Base-by-base conservation (phyloP, 2,797 vertebrate genomes). In the Pseudocheirus occidentalis region DNA sequence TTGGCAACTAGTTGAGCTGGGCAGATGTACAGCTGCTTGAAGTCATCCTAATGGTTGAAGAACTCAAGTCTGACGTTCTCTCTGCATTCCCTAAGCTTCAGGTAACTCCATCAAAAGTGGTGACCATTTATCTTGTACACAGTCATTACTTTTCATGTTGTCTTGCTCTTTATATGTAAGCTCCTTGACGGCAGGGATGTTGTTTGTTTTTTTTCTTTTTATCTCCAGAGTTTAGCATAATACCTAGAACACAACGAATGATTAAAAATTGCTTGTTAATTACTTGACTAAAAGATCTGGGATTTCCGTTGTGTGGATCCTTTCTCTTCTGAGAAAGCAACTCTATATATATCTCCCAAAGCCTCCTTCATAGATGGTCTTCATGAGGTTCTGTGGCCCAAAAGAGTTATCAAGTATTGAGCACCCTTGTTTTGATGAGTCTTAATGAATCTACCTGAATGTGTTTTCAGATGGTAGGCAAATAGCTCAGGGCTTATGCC, bases 21-120 rank as follows among this genome's bases (percentile, higher is more conserved):
- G 99, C 99, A 62, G 99, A 99, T 93, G 94, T 99, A 92, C 98
- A 98, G 34, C 97, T 99, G 94, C 92, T 99, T 94, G 99, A 99
- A 98, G 98, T 98, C 54, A 98, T 99, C 95, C 98, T 99, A 98
- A 99, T 99, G 98, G 27, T 98, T 95, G 99, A 99, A 98, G 99
- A 99, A 97, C 92, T 98, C 4, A 98, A 99, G 52, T n/a, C 98
- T n/a, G 98, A 93, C n/a, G 97, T 99, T 55, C 98, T 99, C 6
- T 97, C 97, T 6, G 95, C 96, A 2, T 99, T 99, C 93, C 98
- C 98, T 90, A 96, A 98, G 95, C 97, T 99, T n/a, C 98, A 99
- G 99, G 99, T 99, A 96, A 97, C 94, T 93, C 53, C 0, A 29
- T 14, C 57, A 55, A 10, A 4, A 31, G 40, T 87, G 73, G 21